These are phyloP conservation scores for Hystrix brachyura DNA, from an alignment of 2,113 vertebrate genomes.

Conservation along the genomic window DNA sequence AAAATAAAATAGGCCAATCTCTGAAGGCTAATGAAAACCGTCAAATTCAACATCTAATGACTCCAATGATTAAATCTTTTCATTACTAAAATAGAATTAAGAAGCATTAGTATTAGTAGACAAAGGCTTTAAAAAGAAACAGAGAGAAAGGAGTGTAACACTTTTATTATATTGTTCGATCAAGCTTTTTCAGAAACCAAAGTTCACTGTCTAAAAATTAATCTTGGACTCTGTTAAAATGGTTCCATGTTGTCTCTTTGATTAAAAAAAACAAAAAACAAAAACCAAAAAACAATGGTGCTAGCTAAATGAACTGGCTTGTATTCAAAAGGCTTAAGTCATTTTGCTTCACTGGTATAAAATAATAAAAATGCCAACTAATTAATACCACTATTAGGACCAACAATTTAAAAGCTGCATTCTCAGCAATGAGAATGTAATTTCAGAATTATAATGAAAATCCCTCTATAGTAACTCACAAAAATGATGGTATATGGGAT, in stretches of 20 bases:
- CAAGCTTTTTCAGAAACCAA: conserved; percentile 50
- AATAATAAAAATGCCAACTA: conserved; percentile 62
- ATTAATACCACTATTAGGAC: conserved; percentile 53
- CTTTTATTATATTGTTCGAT: not conserved
- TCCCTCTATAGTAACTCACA: conserved; percentile 24
- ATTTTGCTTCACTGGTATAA: conserved; percentile 35
- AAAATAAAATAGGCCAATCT: not conserved
- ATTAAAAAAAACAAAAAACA: conserved; percentile 63
- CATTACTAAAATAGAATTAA: conserved; percentile 23
- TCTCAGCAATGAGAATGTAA: conserved; percentile 54
- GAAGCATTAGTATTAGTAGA: conserved; percentile 28
- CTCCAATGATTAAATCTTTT: conserved; percentile 48
- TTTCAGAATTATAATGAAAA: conserved; percentile 67
- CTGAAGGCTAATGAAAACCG: conserved; percentile 26
- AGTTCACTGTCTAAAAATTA: conserved; percentile 29
- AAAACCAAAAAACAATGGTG: conserved; percentile 52
- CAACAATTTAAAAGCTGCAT: conserved; percentile 61
- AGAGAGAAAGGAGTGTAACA: not conserved
- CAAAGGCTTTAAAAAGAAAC: conserved; percentile 46
- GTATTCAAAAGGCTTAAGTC: conserved; percentile 47
- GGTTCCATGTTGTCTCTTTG: not conserved
- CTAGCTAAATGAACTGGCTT: conserved; percentile 42
- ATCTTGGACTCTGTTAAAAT: conserved; percentile 23
- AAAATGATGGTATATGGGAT: not conserved
- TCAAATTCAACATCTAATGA: conserved; percentile 60